A percentile compares a stretch with the other conserved stretches of the same genome.
Evolutionary conservation across 1,140 invertebrate species (phyloP).

Genomic region (Mesaphorura yosii): DNA sequence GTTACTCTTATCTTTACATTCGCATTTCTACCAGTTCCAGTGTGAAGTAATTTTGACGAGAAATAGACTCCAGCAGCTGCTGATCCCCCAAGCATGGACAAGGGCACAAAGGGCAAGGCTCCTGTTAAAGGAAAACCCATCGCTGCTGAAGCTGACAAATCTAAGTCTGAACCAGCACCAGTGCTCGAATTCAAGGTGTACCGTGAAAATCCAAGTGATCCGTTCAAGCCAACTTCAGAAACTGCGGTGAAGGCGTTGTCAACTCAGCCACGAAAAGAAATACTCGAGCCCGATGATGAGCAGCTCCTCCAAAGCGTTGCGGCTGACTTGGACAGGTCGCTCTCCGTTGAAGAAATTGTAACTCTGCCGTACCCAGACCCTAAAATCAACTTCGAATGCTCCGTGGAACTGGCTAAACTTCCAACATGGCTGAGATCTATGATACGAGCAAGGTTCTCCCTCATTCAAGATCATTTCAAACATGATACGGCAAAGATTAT

Average conservation of each 20-base stretch:
- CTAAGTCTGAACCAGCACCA: not conserved
- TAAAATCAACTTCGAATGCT: conserved; percentile 1
- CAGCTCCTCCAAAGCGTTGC: conserved; percentile 5
- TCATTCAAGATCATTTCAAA: conserved; percentile 2
- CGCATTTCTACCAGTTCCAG: too few species aligned
- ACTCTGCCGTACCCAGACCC: not conserved
- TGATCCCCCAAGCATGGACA: too few species aligned
- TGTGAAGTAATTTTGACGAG: too few species aligned
- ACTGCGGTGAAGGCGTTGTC: not conserved
- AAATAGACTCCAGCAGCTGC: too few species aligned
- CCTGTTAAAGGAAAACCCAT: not conserved
- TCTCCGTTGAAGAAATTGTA: conserved; percentile 7
- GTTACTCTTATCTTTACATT: too few species aligned
- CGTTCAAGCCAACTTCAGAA: conserved; percentile 16
- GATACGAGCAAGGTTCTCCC: not conserved
- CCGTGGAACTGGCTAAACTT: conserved; percentile 8
- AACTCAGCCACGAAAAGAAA: not conserved
- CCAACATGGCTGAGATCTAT: not conserved
- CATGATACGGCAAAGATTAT: not conserved
- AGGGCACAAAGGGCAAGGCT: too few species aligned
- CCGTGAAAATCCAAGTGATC: conserved; percentile 14
- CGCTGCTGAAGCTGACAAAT: not conserved
- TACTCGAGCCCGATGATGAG: not conserved
- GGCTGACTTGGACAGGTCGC: conserved; percentile 5
- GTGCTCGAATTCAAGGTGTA: not conserved